Conservation (phyloP, 2,888 invertebrate genomes). For the Cataglyphis rosenhaueri region DNA sequence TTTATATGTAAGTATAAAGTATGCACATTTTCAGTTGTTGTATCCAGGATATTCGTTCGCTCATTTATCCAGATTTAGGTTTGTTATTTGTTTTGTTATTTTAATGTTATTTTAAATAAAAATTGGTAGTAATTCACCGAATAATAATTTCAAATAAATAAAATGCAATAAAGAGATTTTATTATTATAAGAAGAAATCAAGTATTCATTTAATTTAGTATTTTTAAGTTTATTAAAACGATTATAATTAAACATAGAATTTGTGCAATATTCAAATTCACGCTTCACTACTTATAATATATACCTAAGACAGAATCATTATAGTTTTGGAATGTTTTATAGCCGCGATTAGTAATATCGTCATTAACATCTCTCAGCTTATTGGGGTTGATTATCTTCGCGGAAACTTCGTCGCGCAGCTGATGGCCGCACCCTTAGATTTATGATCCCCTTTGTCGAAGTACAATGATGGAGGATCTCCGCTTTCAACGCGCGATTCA, state of each 20-base stretch:
- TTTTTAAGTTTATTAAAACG: neutral
- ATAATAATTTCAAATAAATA: neutral
- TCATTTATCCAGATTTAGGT: neutral
- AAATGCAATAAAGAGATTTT: neutral
- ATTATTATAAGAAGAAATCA: neutral
- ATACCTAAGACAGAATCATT: neutral
- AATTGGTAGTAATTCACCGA: neutral
- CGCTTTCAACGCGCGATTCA: slow-evolving; percentile 62
- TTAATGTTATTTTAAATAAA: neutral
- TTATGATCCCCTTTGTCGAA: slow-evolving; percentile 74
- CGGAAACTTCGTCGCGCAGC: slow-evolving; percentile 38
- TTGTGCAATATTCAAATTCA: neutral
- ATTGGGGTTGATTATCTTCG: slow-evolving; percentile 43
- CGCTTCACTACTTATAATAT: neutral
- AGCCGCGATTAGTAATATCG: slow-evolving; percentile 25
- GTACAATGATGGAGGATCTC: slow-evolving; percentile 74
- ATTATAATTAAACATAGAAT: neutral
- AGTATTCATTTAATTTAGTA: neutral
- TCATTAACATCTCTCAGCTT: slow-evolving; percentile 36
- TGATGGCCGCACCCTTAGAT: slow-evolving; percentile 70
- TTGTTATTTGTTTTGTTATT: too few relatives aligned
- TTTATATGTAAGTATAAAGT: slow-evolving; percentile 4
- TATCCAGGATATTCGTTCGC: neutral
- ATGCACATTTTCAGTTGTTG: neutral
- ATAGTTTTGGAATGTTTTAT: slow-evolving; percentile 4